These are phyloP conservation scores for Chondrosia reniformis DNA, from an alignment of 37 sponge, comb jelly and placozoan genomes.

Conservation along the genomic window DNA sequence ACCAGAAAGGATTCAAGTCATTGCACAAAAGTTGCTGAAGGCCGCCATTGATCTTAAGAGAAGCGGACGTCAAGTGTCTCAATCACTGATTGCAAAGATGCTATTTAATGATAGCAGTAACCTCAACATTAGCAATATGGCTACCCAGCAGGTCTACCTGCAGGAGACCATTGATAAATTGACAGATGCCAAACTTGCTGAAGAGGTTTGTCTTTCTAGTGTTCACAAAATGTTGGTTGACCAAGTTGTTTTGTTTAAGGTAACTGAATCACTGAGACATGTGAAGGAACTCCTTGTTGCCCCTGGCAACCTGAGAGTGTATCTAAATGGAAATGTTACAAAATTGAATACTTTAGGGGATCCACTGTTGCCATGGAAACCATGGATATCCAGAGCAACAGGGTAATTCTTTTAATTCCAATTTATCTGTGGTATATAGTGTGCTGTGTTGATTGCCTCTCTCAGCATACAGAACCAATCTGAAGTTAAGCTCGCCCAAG, in stretches of 20 bases:
- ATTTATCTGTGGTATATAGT: too few species aligned
- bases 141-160: constrained; percentile 59
- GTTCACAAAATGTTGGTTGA: background rate
- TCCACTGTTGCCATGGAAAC: constrained; percentile 21
- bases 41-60: constrained; percentile 25
- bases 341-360: background rate
- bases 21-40: constrained; percentile 74
- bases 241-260: constrained; percentile 6
- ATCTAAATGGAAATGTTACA: constrained; percentile 28
- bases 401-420: background rate
- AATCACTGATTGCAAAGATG: background rate
- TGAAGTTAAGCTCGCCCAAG: background rate
- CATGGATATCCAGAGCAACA: background rate
- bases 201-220: background rate
- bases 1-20: constrained; percentile 50
- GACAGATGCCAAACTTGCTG: background rate
- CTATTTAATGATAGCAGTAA: constrained; percentile 16
- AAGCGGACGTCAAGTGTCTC: constrained; percentile 1
- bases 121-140: constrained; percentile 45
- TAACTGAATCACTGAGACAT: constrained; percentile 33
- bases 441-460: background rate
- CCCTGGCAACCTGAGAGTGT: constrained; percentile 46
- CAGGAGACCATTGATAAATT: constrained; percentile 13
- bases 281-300: constrained; percentile 35
- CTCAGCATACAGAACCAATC: background rate